phyloP scores from a whole-genome alignment of 2,888 invertebrate genomes.

The Bhutanitis thaidina region DNA sequence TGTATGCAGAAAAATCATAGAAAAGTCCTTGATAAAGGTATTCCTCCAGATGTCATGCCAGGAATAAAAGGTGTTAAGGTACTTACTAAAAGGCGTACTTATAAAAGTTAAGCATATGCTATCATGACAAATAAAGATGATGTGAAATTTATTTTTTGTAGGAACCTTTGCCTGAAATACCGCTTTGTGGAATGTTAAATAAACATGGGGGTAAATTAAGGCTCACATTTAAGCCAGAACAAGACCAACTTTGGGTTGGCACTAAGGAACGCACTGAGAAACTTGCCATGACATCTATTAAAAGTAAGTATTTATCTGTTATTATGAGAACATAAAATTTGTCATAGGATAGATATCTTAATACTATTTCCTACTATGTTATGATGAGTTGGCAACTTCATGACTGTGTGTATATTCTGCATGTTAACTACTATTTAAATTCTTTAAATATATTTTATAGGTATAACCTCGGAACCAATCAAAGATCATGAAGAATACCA shows the following conservation, averaged over 20 bases:
- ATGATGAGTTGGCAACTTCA: no score
- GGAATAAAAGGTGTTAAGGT: conserved; percentile 90
- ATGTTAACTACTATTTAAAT: no score
- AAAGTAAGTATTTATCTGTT: conserved; percentile 78
- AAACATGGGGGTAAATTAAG: conserved; percentile 94
- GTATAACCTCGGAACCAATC: conserved; percentile 87
- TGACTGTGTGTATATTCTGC: no score
- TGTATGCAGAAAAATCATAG: conserved; percentile 89
- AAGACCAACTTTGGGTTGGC: conserved; percentile 94
- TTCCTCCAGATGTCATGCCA: conserved; percentile 93
- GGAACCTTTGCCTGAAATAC: conserved; percentile 90
- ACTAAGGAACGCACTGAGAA: conserved; percentile 96
- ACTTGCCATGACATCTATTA: conserved; percentile 93
- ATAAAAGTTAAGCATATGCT: background rate
- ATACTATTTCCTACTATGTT: no score
- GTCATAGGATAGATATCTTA: background rate
- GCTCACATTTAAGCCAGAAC: conserved; percentile 94
- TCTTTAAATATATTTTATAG: conserved; percentile 47
- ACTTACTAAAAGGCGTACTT: conserved; percentile 24
- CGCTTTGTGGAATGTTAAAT: conserved; percentile 94
- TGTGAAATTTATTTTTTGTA: conserved; percentile 41
- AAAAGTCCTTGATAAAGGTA: conserved; percentile 93
- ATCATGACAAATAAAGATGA: background rate
- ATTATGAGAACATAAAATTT: background rate
- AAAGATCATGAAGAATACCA: conserved; percentile 95